Evolutionary conservation across 2,113 vertebrate genomes (phyloP).

Genomic region (Pampusana beccarii): DNA sequence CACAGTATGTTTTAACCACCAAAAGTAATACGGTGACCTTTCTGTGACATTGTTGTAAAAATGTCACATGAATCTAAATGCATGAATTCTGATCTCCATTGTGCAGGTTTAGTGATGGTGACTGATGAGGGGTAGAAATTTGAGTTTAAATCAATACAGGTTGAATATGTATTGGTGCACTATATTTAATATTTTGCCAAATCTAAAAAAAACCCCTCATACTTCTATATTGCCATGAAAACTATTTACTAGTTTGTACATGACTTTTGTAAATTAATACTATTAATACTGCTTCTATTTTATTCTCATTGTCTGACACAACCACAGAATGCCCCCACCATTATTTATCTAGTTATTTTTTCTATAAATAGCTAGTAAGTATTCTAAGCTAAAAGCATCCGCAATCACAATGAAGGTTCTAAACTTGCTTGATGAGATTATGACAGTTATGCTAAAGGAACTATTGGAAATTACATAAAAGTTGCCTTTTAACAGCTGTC

Average conservation of each 20-base stretch:
- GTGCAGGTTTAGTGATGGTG: not conserved
- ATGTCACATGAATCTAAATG: not conserved
- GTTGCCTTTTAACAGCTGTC: not conserved
- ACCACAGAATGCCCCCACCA: not conserved
- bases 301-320: not conserved
- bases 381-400: not conserved
- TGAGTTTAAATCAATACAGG: not conserved
- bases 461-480: not conserved
- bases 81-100: not conserved
- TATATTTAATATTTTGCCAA: not conserved
- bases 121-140: not conserved
- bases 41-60: not conserved
- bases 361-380: not conserved
- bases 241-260: not conserved
- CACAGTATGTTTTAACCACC: not conserved
- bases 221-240: not conserved
- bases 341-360: not conserved
- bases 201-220: accelerated
- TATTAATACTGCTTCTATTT: not conserved
- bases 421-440: not conserved
- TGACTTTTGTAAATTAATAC: not conserved
- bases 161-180: not conserved
- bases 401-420: not conserved
- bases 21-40: not conserved
- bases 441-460: not conserved